Percentiles rank a stretch among this genome's conserved stretches.
Conservation (phyloP, 2,797 vertebrate species). For the Orestias chungarensis region DNA sequence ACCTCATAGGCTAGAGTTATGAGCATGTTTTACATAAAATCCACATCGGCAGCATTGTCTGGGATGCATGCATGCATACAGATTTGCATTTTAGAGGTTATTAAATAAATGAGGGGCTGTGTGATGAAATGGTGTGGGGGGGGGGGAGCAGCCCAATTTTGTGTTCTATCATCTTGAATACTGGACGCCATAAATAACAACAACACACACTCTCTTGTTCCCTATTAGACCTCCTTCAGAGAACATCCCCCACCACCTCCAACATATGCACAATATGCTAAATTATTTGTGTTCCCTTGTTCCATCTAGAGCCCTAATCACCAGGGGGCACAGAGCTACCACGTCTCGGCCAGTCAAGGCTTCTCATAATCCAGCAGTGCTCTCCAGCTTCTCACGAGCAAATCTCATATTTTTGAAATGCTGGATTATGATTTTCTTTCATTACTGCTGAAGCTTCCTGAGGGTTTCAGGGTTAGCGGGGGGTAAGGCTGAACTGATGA, state of each 20-base stretch:
- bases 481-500: slow-evolving; percentile 70
- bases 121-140: slow-evolving; percentile 64
- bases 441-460: slow-evolving; percentile 81
- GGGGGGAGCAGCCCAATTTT: slow-evolving; percentile 69
- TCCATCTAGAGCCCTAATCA: slow-evolving; percentile 31
- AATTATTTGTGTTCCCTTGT: no score
- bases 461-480: slow-evolving; percentile 51
- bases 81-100: slow-evolving; percentile 86
- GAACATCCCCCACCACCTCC: neutral
- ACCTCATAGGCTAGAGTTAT: slow-evolving; percentile 78
- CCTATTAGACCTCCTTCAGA: slow-evolving; percentile 13
- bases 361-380: slow-evolving; percentile 80
- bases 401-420: slow-evolving; percentile 91
- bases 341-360: slow-evolving; percentile 36
- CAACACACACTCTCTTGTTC: slow-evolving; percentile 23
- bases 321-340: slow-evolving; percentile 34
- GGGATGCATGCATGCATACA: slow-evolving; percentile 77
- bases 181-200: slow-evolving; percentile 84
- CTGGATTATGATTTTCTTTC: slow-evolving; percentile 89
- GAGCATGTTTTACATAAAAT: slow-evolving; percentile 83
- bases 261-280: neutral
- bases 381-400: slow-evolving; percentile 84
- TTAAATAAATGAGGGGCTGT: slow-evolving; percentile 83
- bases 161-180: slow-evolving; percentile 78
- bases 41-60: slow-evolving; percentile 78